Conservation (phyloP, 1,140 invertebrate genomes). For the Megathymus violae region DNA sequence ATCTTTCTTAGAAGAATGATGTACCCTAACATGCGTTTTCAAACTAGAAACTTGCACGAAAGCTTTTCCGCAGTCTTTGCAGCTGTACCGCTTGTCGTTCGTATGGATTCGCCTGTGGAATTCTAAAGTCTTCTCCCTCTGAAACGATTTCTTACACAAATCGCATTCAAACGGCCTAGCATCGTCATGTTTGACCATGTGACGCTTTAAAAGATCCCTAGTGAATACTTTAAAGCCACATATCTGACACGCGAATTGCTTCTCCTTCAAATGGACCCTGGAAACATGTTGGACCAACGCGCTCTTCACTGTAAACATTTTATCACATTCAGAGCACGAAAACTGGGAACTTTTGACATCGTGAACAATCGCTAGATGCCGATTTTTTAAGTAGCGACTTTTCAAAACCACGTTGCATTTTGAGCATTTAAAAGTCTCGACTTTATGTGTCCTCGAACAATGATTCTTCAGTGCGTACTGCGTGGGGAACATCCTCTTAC, state of each 20-base stretch:
- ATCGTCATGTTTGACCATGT: slow-evolving; percentile 87
- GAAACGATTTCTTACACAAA: slow-evolving; percentile 85
- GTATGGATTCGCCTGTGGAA: slow-evolving; percentile 64
- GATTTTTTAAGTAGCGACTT: slow-evolving; percentile 52
- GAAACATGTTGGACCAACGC: slow-evolving; percentile 51
- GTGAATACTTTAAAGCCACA: slow-evolving; percentile 64
- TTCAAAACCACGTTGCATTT: slow-evolving; percentile 55
- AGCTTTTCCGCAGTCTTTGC: slow-evolving; percentile 51
- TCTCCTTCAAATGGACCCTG: slow-evolving; percentile 63
- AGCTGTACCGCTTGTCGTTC: slow-evolving; percentile 53
- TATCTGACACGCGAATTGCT: slow-evolving; percentile 50
- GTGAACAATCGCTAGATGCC: slow-evolving; percentile 57
- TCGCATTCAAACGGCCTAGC: slow-evolving; percentile 84
- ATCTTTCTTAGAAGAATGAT: slow-evolving; percentile 41
- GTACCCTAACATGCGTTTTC: slow-evolving; percentile 51
- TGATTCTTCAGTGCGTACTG: slow-evolving; percentile 48
- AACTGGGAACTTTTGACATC: slow-evolving; percentile 56
- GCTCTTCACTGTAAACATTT: slow-evolving; percentile 45
- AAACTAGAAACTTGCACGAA: slow-evolving; percentile 53
- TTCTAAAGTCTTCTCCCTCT: slow-evolving; percentile 71
- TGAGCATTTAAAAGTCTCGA: slow-evolving; percentile 40
- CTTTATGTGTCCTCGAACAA: slow-evolving; percentile 33
- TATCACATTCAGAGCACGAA: slow-evolving; percentile 50
- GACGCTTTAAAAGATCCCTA: slow-evolving; percentile 49
- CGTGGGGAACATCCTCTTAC: slow-evolving; percentile 45